phyloP scores from a whole-genome alignment of 1,140 invertebrate genomes.

The Drosophila asahinai region DNA sequence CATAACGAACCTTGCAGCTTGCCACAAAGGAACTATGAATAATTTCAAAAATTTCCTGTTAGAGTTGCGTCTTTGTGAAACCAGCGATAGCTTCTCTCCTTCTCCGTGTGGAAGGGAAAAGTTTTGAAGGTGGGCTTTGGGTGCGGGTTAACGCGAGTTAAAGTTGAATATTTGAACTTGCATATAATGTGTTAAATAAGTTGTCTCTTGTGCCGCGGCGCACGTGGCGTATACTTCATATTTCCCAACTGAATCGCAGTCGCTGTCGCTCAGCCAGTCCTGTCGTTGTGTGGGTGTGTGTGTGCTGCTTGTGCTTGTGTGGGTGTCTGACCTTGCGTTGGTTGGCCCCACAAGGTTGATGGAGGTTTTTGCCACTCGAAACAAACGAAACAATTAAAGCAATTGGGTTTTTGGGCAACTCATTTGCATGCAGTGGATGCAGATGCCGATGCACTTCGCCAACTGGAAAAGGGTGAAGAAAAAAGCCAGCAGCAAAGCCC shows the following conservation, averaged over 20 bases:
- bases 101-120: constrained; percentile 1
- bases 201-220: constrained; percentile 34
- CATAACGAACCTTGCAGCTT: not conserved
- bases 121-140: not conserved
- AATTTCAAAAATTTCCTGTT: constrained; percentile 15
- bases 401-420: constrained; percentile 20
- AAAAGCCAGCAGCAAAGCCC: not conserved
- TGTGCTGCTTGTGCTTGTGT: not conserved
- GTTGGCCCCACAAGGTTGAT: constrained; percentile 38
- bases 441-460: constrained; percentile 8
- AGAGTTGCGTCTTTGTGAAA: not conserved
- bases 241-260: constrained; percentile 44
- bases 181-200: constrained; percentile 45
- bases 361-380: constrained; percentile 27
- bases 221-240: constrained; percentile 50
- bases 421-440: constrained; percentile 31
- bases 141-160: constrained; percentile 16
- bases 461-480: too few relatives aligned
- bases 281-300: not conserved
- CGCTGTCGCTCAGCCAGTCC: constrained; percentile 21
- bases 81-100: not conserved
- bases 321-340: constrained; percentile 37
- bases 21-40: constrained; percentile 9
- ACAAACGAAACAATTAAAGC: constrained; percentile 29
- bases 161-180: constrained; percentile 47